Percentiles rank a stretch among this genome's conserved stretches.
Evolutionary conservation across 2,888 invertebrate species (phyloP).

Genomic region (Cheilosia pagana): DNA sequence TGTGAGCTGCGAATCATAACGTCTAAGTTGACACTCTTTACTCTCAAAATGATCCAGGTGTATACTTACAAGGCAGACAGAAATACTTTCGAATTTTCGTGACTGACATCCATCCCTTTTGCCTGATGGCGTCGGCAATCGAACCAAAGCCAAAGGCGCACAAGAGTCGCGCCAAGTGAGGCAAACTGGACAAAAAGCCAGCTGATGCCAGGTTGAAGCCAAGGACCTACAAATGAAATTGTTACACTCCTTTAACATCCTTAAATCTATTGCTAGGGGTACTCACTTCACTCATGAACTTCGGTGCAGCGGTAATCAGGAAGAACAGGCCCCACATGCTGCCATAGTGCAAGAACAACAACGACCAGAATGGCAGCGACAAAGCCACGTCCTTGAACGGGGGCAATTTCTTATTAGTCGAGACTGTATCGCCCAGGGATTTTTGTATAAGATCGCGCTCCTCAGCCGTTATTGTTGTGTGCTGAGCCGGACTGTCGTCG

Average conservation of each 20-base stretch:
- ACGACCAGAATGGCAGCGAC: constrained; percentile 88
- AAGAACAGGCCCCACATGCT: constrained; percentile 91
- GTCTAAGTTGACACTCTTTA: constrained; percentile 69
- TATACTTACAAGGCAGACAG: constrained; percentile 86
- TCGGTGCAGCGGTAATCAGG: constrained; percentile 90
- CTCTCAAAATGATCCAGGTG: neutral
- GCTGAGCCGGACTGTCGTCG: constrained; percentile 87
- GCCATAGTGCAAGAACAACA: constrained; percentile 88
- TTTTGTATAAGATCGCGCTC: constrained; percentile 87
- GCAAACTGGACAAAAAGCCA: constrained; percentile 88
- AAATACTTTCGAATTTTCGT: constrained; percentile 88
- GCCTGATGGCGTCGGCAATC: constrained; percentile 87
- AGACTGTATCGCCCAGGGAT: constrained; percentile 85
- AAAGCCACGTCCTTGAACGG: constrained; percentile 86
- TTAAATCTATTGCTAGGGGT: accelerated
- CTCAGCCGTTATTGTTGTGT: constrained; percentile 86
- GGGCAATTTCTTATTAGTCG: constrained; percentile 86
- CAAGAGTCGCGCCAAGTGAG: constrained; percentile 88
- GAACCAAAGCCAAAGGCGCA: constrained; percentile 89
- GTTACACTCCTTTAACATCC: neutral
- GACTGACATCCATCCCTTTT: constrained; percentile 83
- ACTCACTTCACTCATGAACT: constrained; percentile 87
- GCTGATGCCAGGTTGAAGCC: constrained; percentile 89
- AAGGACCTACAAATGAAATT: constrained; percentile 83
- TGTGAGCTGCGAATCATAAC: constrained; percentile 83